Evolutionary conservation across 2,888 invertebrate species (phyloP), one percentile per base, ranked within the genome.

Genomic region (Lasioglossum vierecki): DNA sequence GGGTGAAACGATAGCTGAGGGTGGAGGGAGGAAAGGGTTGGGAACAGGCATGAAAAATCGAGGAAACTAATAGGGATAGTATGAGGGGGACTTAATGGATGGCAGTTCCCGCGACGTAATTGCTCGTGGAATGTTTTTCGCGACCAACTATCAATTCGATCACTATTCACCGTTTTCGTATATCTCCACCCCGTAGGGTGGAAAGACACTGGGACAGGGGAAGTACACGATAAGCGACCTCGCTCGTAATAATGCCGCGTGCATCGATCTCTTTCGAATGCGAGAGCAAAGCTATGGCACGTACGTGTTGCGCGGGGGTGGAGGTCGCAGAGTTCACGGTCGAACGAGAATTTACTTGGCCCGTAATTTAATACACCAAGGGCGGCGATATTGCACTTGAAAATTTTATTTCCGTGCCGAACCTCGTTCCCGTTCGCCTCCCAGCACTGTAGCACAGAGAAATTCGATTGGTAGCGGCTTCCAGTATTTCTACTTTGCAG

Each of bases 51-150:
- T 39, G 39, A 8, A 18, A 39, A 79, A 80, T 78, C 80, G 84
- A 5, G 78, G 74, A 70, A 78, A 76, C 82, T 77, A 82, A 88
- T 88, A 82, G 83, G 82, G 76, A 77, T 68, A 76, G 82, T 68
- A 82, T 68, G 83, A 84, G 82, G 79, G 39, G 84, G 73, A 73
- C 79, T 88, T 90, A 90, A 90, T 83, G 86, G 83, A 82, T 79
- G 88, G 82, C 79, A 84, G 86, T 90, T 88, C 79, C 82, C 82
- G 78, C 63, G 72, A 71, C 44, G 90, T 89, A 90, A 90, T 90
- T 87, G 66, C 22, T 76, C 84, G 77, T 39, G 74, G 75, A 89
- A 87, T 82, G 88, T 84, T 84, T 60, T 86, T 79, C 79, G 70
- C 80, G 71, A 78, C 46, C 89, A 80, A 89, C 84, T 82, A 81